These are phyloP conservation scores for Oryzias celebensis DNA, from an alignment of 2,113 vertebrate species.

Conservation along the genomic window DNA sequence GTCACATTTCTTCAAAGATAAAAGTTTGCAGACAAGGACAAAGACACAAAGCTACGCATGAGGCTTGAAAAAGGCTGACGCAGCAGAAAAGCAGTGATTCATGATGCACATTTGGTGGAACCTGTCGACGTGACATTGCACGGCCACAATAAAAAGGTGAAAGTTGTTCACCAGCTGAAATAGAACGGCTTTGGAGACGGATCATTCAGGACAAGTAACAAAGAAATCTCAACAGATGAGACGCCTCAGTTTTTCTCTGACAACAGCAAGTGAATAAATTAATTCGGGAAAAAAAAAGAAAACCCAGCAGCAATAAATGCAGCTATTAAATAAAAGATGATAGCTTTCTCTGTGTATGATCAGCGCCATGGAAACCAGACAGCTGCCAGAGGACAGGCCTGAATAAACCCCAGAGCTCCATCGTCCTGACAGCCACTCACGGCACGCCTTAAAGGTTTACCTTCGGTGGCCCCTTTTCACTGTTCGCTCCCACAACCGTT, in stretches of 20 bases:
- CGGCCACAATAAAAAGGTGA: conserved; percentile 23
- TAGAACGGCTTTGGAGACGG: conserved; percentile 12
- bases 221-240: conserved; percentile 35
- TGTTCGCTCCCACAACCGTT: not conserved
- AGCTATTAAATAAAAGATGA: conserved; percentile 24
- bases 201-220: conserved; percentile 16
- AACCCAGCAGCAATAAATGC: conserved; percentile 25
- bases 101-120: conserved; percentile 18
- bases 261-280: conserved; percentile 35
- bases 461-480: not conserved
- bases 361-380: conserved; percentile 43
- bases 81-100: conserved; percentile 34
- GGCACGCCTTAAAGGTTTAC: not conserved
- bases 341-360: conserved; percentile 37
- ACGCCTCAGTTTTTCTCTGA: conserved; percentile 29
- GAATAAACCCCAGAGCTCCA: conserved; percentile 16
- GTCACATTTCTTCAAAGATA: conserved; percentile 12
- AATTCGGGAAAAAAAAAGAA: conserved; percentile 12
- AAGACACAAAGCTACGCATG: conserved; percentile 21
- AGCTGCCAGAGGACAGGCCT: conserved; percentile 32
- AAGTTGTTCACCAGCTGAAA: conserved; percentile 14
- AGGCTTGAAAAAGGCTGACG: conserved; percentile 19
- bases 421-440: conserved; percentile 2
- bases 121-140: not conserved
- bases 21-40: conserved; percentile 35